These are phyloP conservation scores for Eugnorisma glareosa DNA, from an alignment of 2,888 invertebrate species.

Conservation along the genomic window DNA sequence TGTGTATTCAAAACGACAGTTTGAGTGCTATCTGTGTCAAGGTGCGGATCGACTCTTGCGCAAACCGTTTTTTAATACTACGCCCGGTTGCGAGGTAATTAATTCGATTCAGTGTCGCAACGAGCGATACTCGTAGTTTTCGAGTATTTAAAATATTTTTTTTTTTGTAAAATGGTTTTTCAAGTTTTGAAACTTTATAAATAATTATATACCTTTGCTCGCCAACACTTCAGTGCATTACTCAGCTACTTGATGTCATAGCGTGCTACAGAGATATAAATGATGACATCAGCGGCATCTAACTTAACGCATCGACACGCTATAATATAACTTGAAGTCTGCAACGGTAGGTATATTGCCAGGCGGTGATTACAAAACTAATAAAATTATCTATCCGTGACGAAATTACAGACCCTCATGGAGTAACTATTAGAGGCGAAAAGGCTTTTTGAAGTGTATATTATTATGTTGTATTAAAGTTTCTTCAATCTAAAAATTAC, in stretches of 20 bases:
- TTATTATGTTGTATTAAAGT: not conserved
- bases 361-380: conserved; percentile 27
- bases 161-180: conserved; percentile 61
- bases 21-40: conserved; percentile 89
- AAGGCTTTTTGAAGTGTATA: not conserved
- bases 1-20: conserved; percentile 91
- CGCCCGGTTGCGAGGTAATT: conserved; percentile 90
- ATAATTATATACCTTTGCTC: conserved; percentile 21
- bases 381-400: conserved; percentile 16
- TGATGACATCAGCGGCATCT: conserved; percentile 62
- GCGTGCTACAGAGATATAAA: conserved; percentile 49
- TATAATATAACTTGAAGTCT: conserved; percentile 35
- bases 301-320: conserved; percentile 48
- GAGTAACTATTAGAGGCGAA: not conserved
- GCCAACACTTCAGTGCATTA: conserved; percentile 42
- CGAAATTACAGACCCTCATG: conserved; percentile 11
- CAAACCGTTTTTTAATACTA: conserved; percentile 89
- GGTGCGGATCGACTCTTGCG: conserved; percentile 90
- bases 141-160: conserved; percentile 74
- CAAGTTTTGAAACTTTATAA: conserved; percentile 55
- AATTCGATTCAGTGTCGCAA: conserved; percentile 90
- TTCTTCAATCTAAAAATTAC: not conserved
- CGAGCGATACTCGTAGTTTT: conserved; percentile 85
- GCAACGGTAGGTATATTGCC: conserved; percentile 25
- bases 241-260: conserved; percentile 63